Evolutionary conservation across 2,888 invertebrate genomes (phyloP), one percentile per base, ranked within the genome.

Genomic region (Aporophyla lueneburgensis): DNA sequence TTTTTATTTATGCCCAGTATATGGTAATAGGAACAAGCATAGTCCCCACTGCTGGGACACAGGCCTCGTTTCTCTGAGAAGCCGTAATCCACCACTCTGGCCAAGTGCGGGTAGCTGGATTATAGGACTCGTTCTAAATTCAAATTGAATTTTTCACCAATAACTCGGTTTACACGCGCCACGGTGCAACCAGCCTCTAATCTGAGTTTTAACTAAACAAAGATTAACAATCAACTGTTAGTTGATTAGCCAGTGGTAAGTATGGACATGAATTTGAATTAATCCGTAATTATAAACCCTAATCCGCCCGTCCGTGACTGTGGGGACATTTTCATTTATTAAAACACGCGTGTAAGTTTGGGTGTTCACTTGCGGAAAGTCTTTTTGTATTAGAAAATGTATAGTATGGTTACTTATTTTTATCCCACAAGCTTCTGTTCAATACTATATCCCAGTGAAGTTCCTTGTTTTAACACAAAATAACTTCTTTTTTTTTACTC

Each of bases 281-380:
- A 71, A 81, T 71, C 59, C 54, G 82, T 69, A 73, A 83, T 83
- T 81, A 83, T 54, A 67, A 72, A 65, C 63, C 62, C 81, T 73
- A 67, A 71, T 71, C 53, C 62, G 62, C 14, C 40, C 76, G 68
- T 65, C 71, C 76, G 83, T 83, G 77, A 71, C 85, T 58, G 71
- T 49, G 68, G 73, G 67, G 83, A 83, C 83, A 73, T 81, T 73
- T 84, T 76, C 59, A 71, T 85, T 73, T 71, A 83, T 85, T 75
- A 75, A n/a, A n/a, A 24, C 16, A 12, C 12, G 12, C 2, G 1
- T 14, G 10, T 71, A 6, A 71, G n/a, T 77, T 2, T 4, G 0
- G 14, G 58, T 72, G 43, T 19, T 33, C 70, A 82, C 59, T 62
- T n/a, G 53, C 27, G 14, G 7, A 40, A 10, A 33, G 10, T 33